phyloP scores from a whole-genome alignment of 2,797 vertebrate genomes.

The Pipistrellus kuhlii region DNA sequence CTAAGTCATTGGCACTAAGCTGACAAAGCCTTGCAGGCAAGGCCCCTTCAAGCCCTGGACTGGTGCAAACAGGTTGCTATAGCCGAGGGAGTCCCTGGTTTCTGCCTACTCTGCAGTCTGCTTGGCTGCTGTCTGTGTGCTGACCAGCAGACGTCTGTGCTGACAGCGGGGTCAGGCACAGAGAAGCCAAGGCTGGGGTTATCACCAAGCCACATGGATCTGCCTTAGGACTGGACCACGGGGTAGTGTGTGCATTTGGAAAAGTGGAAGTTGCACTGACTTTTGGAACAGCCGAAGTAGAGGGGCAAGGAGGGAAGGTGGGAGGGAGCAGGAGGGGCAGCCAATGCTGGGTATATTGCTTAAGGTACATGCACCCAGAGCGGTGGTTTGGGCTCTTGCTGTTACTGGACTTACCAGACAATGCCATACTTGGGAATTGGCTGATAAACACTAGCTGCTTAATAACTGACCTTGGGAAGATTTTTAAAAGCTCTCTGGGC shows the following conservation, averaged over 20 bases:
- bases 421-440: neutral
- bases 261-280: neutral
- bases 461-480: neutral
- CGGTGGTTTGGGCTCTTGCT: neutral
- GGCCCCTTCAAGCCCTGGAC: neutral
- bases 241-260: neutral
- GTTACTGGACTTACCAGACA: neutral
- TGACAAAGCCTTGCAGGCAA: neutral
- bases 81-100: neutral
- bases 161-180: neutral
- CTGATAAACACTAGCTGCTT: neutral
- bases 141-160: neutral
- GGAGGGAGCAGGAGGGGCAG: neutral
- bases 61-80: neutral
- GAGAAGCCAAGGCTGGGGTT: neutral
- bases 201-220: neutral
- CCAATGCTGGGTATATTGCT: neutral
- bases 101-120: neutral
- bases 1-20: neutral
- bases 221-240: neutral
- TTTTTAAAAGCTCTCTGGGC: no score
- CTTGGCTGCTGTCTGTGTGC: neutral
- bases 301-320: neutral
- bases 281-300: neutral
- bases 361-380: fast-evolving